These are phyloP conservation scores for Spatulosminthurus flaviceps DNA, from an alignment of 2,888 invertebrate genomes.

Conservation along the genomic window DNA sequence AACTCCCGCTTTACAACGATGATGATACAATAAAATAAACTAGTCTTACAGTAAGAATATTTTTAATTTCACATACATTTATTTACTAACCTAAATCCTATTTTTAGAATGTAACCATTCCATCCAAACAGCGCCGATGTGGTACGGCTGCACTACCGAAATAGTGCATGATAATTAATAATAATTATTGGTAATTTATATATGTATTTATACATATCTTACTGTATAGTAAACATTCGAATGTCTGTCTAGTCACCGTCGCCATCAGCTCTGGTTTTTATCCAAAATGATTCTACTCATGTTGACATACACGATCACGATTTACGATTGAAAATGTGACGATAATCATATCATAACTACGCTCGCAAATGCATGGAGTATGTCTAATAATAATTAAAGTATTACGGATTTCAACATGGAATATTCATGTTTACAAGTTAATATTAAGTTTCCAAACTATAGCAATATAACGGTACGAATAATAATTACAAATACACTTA, in stretches of 20 bases:
- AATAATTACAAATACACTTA: not conserved
- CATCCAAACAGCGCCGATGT: not conserved
- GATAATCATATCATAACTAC: not conserved
- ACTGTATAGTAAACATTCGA: not conserved
- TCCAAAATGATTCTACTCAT: not conserved
- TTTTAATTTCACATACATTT: too few relatives aligned
- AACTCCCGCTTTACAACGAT: too few relatives aligned
- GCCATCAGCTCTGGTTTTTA: not conserved
- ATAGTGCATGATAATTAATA: constrained; percentile 2
- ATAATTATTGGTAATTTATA: too few relatives aligned
- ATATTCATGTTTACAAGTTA: too few relatives aligned
- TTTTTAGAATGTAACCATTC: not conserved
- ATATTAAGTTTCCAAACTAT: too few relatives aligned
- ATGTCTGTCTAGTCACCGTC: not conserved
- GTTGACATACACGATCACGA: not conserved
- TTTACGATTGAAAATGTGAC: not conserved
- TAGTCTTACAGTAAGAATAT: too few relatives aligned
- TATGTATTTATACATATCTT: not conserved
- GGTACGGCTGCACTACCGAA: not conserved
- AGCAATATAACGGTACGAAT: too few relatives aligned
- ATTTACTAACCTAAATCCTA: not conserved
- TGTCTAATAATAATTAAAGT: too few relatives aligned
- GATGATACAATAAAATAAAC: too few relatives aligned
- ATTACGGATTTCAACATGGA: too few relatives aligned
- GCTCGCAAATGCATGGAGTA: not conserved